Evolutionary conservation across 2,888 invertebrate genomes (phyloP).

Genomic region (Anthoptus insignis): DNA sequence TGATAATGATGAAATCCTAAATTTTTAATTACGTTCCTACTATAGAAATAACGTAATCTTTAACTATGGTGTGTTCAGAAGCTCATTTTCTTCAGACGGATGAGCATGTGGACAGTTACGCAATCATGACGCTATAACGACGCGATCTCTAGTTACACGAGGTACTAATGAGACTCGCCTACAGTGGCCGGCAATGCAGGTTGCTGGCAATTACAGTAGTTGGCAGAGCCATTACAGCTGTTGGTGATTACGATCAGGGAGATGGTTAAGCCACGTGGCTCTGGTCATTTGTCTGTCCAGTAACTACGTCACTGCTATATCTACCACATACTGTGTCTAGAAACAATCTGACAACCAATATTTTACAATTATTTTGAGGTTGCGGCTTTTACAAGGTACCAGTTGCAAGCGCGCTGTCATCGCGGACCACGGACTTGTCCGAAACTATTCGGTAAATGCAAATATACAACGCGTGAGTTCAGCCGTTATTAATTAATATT

Average conservation of each 20-base stretch:
- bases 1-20: too few relatives aligned
- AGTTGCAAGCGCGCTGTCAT: too few relatives aligned
- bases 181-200: conserved; percentile 11
- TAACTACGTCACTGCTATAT: background rate
- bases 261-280: background rate
- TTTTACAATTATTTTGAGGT: too few relatives aligned
- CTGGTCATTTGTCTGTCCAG: background rate
- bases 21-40: too few relatives aligned
- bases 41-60: background rate
- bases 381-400: too few relatives aligned
- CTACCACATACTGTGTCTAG: too few relatives aligned
- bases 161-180: conserved; percentile 29
- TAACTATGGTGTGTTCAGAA: conserved; percentile 20
- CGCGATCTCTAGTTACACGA: conserved; percentile 29
- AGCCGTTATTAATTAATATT: too few relatives aligned
- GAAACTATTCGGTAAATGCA: too few relatives aligned
- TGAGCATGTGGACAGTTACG: conserved; percentile 29
- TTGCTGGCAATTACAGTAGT: conserved; percentile 2
- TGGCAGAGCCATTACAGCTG: conserved; percentile 5
- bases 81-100: conserved; percentile 2
- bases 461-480: too few relatives aligned
- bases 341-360: too few relatives aligned
- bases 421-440: too few relatives aligned
- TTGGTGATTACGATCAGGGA: conserved; percentile 12
- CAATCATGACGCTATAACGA: conserved; percentile 30